Percentiles rank a stretch among this genome's conserved stretches.
phyloP scores from a whole-genome alignment of 2,888 invertebrate genomes.

The Melanostoma mellinum region DNA sequence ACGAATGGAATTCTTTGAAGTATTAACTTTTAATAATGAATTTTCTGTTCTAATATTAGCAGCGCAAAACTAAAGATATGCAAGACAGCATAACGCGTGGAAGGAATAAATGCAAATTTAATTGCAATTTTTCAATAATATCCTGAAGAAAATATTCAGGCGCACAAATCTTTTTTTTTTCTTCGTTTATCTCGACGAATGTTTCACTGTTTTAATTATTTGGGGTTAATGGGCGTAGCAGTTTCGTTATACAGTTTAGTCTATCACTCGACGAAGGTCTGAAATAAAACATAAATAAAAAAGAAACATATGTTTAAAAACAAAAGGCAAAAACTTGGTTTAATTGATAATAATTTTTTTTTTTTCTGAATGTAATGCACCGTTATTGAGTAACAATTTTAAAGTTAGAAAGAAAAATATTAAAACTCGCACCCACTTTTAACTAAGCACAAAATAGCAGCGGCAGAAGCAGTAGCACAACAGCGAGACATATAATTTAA shows the following conservation, averaged over 20 bases:
- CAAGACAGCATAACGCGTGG: conserved; percentile 53
- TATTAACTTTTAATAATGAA: conserved; percentile 12
- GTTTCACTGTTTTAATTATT: conserved; percentile 13
- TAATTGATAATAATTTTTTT: conserved; percentile 40
- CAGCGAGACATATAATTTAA: conserved; percentile 41
- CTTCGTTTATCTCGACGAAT: conserved; percentile 20
- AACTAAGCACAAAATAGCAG: conserved; percentile 36
- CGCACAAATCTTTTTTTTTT: background rate
- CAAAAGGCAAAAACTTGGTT: conserved; percentile 70
- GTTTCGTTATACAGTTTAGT: conserved; percentile 31
- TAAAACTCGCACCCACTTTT: conserved; percentile 15
- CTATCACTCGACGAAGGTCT: conserved; percentile 50
- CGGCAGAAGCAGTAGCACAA: conserved; percentile 40
- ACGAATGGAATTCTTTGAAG: conserved; percentile 38
- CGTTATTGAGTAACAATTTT: conserved; percentile 37
- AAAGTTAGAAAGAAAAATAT: conserved; percentile 22
- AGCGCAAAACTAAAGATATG: conserved; percentile 30
- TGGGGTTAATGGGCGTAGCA: conserved; percentile 18
- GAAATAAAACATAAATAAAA: conserved; percentile 72
- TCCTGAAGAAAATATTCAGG: background rate
- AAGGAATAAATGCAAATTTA: conserved; percentile 39
- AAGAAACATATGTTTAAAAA: conserved; percentile 70
- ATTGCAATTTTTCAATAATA: conserved; percentile 8
- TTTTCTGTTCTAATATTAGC: conserved; percentile 30
- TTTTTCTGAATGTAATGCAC: conserved; percentile 66